phyloP scores from a whole-genome alignment of 2,113 vertebrate species.

The Grus americana region DNA sequence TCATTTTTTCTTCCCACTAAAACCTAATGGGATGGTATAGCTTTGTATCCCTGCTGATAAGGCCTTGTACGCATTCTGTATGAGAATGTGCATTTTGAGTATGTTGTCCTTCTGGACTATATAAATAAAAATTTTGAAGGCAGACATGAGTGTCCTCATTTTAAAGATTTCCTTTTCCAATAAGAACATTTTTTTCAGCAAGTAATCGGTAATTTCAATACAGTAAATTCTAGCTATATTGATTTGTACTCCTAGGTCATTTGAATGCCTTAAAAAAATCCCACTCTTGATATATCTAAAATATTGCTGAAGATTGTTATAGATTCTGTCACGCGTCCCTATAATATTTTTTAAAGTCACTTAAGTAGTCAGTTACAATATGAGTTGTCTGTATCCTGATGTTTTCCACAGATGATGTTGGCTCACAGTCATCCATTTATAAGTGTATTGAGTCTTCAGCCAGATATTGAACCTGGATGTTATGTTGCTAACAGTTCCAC shows the following conservation, averaged over 20 bases:
- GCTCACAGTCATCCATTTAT: background rate
- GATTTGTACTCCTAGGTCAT: background rate
- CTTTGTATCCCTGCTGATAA: constrained; percentile 2
- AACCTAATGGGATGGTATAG: background rate
- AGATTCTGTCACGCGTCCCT: background rate
- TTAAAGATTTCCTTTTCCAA: background rate
- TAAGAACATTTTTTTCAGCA: background rate
- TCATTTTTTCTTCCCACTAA: background rate
- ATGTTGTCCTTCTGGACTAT: background rate
- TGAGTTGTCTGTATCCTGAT: background rate
- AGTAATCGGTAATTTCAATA: background rate
- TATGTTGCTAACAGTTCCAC: background rate
- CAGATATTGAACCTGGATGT: background rate
- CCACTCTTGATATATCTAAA: background rate
- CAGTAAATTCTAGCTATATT: background rate
- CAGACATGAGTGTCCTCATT: background rate
- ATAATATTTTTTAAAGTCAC: background rate
- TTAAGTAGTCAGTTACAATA: background rate
- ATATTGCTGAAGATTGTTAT: background rate
- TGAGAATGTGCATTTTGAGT: background rate
- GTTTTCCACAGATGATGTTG: background rate
- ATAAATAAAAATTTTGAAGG: background rate
- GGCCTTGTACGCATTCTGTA: background rate
- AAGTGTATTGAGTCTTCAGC: background rate
- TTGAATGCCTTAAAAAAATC: background rate